These are phyloP conservation scores for Sialia sialis DNA, from an alignment of 2,113 vertebrate species.

Conservation along the genomic window DNA sequence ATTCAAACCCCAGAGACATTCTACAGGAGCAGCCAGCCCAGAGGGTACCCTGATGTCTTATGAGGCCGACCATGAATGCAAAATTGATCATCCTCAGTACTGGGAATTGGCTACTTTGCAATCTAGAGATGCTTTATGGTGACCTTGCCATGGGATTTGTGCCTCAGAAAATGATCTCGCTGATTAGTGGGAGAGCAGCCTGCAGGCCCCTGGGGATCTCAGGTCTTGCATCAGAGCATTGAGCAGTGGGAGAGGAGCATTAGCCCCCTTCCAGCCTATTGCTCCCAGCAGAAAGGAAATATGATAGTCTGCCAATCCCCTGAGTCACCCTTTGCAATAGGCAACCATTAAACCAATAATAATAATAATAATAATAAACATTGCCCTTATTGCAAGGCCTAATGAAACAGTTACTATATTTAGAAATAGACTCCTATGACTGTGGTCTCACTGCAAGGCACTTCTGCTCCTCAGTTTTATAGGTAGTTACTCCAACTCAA, in stretches of 20 bases:
- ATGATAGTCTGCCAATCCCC: neutral
- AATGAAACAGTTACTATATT: neutral
- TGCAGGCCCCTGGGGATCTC: neutral
- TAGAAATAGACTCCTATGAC: neutral
- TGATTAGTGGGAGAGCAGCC: neutral
- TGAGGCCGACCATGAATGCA: neutral
- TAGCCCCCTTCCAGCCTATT: neutral
- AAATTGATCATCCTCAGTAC: neutral
- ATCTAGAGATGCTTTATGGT: neutral
- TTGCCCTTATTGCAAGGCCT: neutral
- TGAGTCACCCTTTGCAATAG: neutral
- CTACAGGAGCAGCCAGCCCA: neutral
- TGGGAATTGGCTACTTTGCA: neutral
- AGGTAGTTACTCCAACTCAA: neutral
- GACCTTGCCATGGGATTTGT: neutral
- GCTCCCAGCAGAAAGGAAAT: neutral
- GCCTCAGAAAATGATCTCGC: neutral
- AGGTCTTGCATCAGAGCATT: neutral
- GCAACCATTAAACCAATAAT: neutral
- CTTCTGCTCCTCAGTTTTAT: neutral
- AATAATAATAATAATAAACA: too few species aligned
- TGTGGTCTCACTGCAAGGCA: neutral
- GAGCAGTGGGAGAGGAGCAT: neutral
- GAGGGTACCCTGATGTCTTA: neutral
- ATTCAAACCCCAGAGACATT: neutral